Conservation (phyloP, 2,113 vertebrate genomes). For the Petroica traversi region DNA sequence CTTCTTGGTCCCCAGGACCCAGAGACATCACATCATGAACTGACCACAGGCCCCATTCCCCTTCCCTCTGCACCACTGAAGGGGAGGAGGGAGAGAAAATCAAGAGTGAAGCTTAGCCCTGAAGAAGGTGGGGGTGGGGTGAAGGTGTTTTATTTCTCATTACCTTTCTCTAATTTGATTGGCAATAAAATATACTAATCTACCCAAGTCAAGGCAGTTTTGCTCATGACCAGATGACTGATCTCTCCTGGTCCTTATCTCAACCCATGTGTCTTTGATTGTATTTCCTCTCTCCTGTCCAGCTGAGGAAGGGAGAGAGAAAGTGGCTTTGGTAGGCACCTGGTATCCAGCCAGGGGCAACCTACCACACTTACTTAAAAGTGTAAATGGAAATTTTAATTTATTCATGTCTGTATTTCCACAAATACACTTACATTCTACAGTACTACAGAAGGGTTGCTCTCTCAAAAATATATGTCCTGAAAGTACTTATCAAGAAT, state of each 20-base stretch:
- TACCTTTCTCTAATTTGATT: not conserved
- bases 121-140: not conserved
- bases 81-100: not conserved
- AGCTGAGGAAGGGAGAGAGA: not conserved
- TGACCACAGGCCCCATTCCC: not conserved
- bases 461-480: not conserved
- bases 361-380: not conserved
- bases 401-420: not conserved
- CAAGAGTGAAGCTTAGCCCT: not conserved
- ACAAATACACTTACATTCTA: not conserved
- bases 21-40: accelerated
- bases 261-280: accelerated
- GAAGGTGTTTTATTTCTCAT: not conserved
- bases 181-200: not conserved
- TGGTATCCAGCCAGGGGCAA: not conserved
- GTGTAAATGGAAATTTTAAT: not conserved
- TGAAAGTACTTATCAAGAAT: not conserved
- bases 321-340: not conserved
- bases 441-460: not conserved
- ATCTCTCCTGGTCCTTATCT: not conserved
- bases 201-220: not conserved
- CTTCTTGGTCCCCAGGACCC: not conserved
- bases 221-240: accelerated
- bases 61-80: accelerated
- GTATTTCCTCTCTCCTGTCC: not conserved